Percentiles rank a stretch among this genome's conserved stretches.
These are phyloP conservation scores for Hemithea aestivaria DNA, from an alignment of 2,888 invertebrate genomes.

Conservation along the genomic window DNA sequence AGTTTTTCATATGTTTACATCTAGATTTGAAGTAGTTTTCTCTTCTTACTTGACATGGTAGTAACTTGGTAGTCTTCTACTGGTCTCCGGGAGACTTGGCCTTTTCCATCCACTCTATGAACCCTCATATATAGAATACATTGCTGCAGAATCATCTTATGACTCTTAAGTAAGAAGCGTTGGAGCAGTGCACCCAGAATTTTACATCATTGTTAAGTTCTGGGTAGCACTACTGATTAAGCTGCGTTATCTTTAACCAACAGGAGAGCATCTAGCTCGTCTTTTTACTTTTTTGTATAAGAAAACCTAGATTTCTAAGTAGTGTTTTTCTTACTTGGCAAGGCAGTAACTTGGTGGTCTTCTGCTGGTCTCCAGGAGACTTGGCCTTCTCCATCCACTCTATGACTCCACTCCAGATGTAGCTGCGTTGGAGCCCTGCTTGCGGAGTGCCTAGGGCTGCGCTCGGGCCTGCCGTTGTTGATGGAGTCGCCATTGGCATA, in stretches of 20 bases:
- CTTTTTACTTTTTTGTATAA: too few species aligned
- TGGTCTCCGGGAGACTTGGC: conserved; percentile 87
- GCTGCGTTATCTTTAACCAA: not conserved
- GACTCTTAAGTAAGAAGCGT: too few species aligned
- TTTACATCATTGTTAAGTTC: too few species aligned
- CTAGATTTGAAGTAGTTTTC: too few species aligned
- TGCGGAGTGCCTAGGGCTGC: conserved; percentile 22
- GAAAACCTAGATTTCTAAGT: too few species aligned
- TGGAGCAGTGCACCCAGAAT: too few species aligned
- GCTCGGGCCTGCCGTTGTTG: conserved; percentile 33
- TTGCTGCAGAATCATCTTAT: too few species aligned
- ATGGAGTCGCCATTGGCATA: conserved; percentile 52
- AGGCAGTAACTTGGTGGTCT: conserved; percentile 85
- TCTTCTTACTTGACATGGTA: conserved; percentile 70
- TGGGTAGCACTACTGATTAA: too few species aligned
- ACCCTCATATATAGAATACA: too few species aligned
- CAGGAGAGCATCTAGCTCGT: too few species aligned
- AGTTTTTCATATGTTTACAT: too few species aligned
- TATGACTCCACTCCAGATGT: conserved; percentile 88
- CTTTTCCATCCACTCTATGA: conserved; percentile 96
- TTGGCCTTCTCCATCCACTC: conserved; percentile 97
- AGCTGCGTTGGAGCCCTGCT: conserved; percentile 52
- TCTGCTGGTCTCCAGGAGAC: conserved; percentile 85
- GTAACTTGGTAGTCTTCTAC: conserved; percentile 88
- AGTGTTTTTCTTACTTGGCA: conserved; percentile 63